phyloP scores from a whole-genome alignment of 35 echinoderm and acorn worm genomes.

The Anneissia japonica region DNA sequence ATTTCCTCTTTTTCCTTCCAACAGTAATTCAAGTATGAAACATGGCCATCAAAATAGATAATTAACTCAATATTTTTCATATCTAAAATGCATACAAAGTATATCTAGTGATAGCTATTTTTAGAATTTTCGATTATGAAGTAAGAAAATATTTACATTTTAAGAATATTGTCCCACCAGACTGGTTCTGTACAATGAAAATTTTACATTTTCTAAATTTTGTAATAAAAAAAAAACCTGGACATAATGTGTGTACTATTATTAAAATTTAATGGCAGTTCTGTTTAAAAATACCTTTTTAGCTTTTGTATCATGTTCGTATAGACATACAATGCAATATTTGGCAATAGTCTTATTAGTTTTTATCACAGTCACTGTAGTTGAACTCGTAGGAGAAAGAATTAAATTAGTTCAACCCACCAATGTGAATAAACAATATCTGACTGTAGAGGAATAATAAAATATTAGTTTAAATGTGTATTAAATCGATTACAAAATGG shows the following conservation, averaged over 20 bases:
- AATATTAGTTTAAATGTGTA: background rate
- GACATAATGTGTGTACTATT: background rate
- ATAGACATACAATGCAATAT: background rate
- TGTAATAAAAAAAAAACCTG: background rate
- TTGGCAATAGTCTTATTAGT: background rate
- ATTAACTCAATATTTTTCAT: too few species aligned
- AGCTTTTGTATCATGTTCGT: background rate
- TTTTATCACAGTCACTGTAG: background rate
- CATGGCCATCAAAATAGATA: background rate
- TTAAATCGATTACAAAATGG: too few species aligned
- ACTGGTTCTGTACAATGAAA: background rate
- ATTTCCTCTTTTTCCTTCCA: background rate
- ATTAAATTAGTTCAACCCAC: background rate
- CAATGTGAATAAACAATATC: background rate
- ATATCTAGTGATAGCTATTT: too few species aligned
- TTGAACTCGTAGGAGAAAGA: too few species aligned
- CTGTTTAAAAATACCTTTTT: background rate
- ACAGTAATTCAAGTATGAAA: background rate
- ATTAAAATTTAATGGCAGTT: background rate
- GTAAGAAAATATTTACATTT: background rate
- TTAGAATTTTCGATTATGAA: too few species aligned
- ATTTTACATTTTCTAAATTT: background rate
- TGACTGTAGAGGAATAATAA: background rate
- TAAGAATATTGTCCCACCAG: background rate
- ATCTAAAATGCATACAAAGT: too few species aligned